Base-by-base conservation (phyloP, 2,113 vertebrate species). In the Pleuronectes platessa region DNA sequence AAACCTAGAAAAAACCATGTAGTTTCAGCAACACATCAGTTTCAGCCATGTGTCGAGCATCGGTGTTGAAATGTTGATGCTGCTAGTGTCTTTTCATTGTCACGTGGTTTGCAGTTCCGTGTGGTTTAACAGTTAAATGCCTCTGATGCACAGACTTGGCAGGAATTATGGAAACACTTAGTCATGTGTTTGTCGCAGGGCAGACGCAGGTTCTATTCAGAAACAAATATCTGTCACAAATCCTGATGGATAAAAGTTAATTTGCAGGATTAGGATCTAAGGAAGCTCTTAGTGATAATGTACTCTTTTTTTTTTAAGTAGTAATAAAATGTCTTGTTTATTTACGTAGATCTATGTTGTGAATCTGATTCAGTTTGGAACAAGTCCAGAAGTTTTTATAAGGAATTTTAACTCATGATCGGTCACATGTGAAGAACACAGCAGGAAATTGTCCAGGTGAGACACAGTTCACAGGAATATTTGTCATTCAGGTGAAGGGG, bases 1-100 rank as follows among this genome's bases (percentile, higher is more conserved):
- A 20, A 9, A 20, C 11, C 3, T 56, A 5, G 55, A 58, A 60
- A 58, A 49, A 56, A 14, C 26, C 45, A 8, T 6, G 13, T 27
- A 5, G 2, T 5, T 10, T 7, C 4, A 15, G 26, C 26, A 49
- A 17, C 0, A n/a, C 27, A 40, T 70, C 5, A 7, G 24, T 9
- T 1, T 12, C 35, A 63, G 54, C 27, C n/a, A 4, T 64, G 68
- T 65, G 61, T 49, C 53, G 14, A 75, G 27, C 55, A 35, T 72
- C 26, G 8, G 20, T 12, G 24, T 65, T 69, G n/a, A 62, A 62
- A 71, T 69, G 23, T 31, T 66, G 24, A 51, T 42, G 1, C 10
- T 63, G 35, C 17, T 9, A 31, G 55, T 54, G 81, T 88, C 73
- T 80, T 64, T 37, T 63, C 68, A 81, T 81, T 79, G 76, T 80